Conservation (phyloP, 2,888 invertebrate species). For the Drosophila limbata region DNA sequence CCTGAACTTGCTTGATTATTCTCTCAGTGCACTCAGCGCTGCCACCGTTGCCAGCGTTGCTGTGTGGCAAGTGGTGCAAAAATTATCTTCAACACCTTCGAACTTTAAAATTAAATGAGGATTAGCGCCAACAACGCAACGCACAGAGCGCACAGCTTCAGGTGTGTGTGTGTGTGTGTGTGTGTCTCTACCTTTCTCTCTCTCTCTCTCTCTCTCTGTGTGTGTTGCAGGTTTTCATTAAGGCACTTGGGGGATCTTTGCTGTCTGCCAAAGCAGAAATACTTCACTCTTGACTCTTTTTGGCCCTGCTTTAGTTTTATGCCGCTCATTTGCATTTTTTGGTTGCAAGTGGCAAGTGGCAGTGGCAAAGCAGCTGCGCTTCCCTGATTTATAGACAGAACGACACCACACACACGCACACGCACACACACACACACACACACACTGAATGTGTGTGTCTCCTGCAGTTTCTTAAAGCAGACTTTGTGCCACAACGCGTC, state of each 20-base stretch:
- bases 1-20: too few relatives aligned
- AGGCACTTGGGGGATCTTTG: conserved; percentile 74
- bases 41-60: background rate
- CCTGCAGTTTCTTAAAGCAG: conserved; percentile 51
- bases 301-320: conserved; percentile 52
- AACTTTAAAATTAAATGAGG: conserved; percentile 85
- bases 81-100: conserved; percentile 85
- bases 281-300: background rate
- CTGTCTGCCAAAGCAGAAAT: conserved; percentile 48
- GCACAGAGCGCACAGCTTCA: conserved; percentile 48
- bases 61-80: conserved; percentile 75
- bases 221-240: conserved; percentile 73
- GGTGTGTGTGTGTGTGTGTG: conserved; percentile 3
- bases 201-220: background rate
- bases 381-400: conserved; percentile 54
- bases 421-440: conserved; percentile 3
- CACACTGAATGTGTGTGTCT: conserved; percentile 16
- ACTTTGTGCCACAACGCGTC: conserved; percentile 30
- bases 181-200: background rate
- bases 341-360: conserved; percentile 39
- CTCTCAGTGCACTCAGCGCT: background rate
- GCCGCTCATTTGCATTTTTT: conserved; percentile 76
- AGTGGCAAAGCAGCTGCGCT: conserved; percentile 38
- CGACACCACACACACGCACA: conserved; percentile 10
- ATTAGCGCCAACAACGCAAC: conserved; percentile 83